phyloP scores from a whole-genome alignment of 2,888 invertebrate genomes.

The Xestia c-nigrum region DNA sequence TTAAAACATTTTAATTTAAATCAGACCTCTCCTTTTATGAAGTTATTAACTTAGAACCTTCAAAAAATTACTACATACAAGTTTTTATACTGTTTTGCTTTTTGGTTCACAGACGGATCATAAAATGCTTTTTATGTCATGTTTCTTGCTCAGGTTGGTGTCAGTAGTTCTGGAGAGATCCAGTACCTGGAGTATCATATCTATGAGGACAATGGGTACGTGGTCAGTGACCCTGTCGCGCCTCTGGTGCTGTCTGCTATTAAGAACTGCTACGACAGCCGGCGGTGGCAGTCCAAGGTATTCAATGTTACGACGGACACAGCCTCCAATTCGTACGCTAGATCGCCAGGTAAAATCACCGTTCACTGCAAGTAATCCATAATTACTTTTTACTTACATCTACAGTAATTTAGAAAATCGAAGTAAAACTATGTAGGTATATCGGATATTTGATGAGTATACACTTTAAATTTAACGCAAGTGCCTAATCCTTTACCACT shows the following conservation, averaged over 20 bases:
- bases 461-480: too few relatives aligned
- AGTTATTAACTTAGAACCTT: background rate
- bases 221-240: conserved; percentile 88
- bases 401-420: background rate
- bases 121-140: background rate
- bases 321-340: conserved; percentile 91
- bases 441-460: too few relatives aligned
- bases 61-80: background rate
- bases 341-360: conserved; percentile 91
- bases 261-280: conserved; percentile 91
- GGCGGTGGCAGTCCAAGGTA: conserved; percentile 79
- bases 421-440: background rate
- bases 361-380: background rate
- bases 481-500: too few relatives aligned
- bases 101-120: background rate
- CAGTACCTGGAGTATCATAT: conserved; percentile 91
- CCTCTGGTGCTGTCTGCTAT: conserved; percentile 75
- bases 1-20: too few relatives aligned
- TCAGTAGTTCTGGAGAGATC: conserved; percentile 92
- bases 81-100: too few relatives aligned
- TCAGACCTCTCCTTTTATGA: too few relatives aligned
- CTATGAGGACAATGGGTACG: conserved; percentile 90
- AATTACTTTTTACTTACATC: background rate
- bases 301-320: conserved; percentile 91
- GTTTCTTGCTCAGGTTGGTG: conserved; percentile 81